These are phyloP conservation scores for Oreonectes daqikongensis DNA, from an alignment of 2,797 vertebrate species.

Conservation along the genomic window DNA sequence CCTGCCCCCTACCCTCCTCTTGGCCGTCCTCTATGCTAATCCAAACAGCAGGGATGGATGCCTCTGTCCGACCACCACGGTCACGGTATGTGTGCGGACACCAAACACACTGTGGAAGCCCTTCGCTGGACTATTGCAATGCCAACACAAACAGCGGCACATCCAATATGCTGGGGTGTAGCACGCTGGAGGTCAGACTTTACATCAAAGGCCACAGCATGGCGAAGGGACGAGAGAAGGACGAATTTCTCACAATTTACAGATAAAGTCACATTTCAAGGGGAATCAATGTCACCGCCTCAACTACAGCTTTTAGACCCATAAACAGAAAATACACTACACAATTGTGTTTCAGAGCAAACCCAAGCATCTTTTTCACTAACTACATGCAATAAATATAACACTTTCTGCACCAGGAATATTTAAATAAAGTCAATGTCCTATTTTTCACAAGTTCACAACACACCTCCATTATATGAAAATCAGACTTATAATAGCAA, in stretches of 20 bases:
- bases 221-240: slow-evolving; percentile 14
- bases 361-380: not conserved
- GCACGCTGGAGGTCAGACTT: slow-evolving; percentile 46
- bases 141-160: slow-evolving; percentile 39
- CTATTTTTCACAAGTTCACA: no score
- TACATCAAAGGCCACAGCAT: slow-evolving; percentile 48
- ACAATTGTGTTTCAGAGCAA: not conserved
- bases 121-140: slow-evolving; percentile 34
- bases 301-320: not conserved
- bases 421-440: not conserved
- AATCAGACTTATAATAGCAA: no score
- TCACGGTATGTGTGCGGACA: slow-evolving; percentile 23
- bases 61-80: slow-evolving; percentile 25
- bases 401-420: no score
- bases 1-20: slow-evolving; percentile 42
- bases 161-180: slow-evolving; percentile 33
- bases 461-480: no score
- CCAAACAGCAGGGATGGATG: slow-evolving; percentile 51
- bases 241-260: slow-evolving; percentile 21
- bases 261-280: slow-evolving; percentile 29
- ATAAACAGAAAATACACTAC: not conserved
- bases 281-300: slow-evolving; percentile 25
- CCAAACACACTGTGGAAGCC: slow-evolving; percentile 30
- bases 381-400: not conserved
- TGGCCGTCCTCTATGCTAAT: slow-evolving; percentile 57